phyloP scores from a whole-genome alignment of 2,888 invertebrate genomes.

The Andrena chrysosceles region DNA sequence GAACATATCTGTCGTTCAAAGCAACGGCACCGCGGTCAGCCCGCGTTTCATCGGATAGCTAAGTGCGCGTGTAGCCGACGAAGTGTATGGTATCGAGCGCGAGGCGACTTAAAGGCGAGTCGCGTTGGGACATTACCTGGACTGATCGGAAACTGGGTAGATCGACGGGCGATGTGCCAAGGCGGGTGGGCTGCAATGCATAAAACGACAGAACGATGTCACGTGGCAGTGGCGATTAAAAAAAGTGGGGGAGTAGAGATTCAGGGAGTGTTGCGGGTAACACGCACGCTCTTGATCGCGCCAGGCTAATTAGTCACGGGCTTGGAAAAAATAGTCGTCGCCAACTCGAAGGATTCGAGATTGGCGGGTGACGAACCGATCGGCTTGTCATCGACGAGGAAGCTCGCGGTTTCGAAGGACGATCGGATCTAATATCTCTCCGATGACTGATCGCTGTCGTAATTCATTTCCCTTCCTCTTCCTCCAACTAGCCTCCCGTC shows the following conservation, averaged over 20 bases:
- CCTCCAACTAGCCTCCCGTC: not conserved
- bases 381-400: conserved; percentile 21
- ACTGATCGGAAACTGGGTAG: conserved; percentile 82
- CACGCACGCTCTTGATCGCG: conserved; percentile 58
- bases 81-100: conserved; percentile 49
- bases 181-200: conserved; percentile 80
- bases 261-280: not conserved
- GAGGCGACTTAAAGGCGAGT: conserved; percentile 64
- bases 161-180: conserved; percentile 83
- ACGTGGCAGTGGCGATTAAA: conserved; percentile 78
- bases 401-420: conserved; percentile 54
- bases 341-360: conserved; percentile 23
- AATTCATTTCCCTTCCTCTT: not conserved
- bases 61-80: conserved; percentile 47
- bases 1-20: conserved; percentile 57
- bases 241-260: conserved; percentile 39
- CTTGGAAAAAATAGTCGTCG: conserved; percentile 63
- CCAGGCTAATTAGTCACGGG: conserved; percentile 68
- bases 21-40: conserved; percentile 55
- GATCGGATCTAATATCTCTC: conserved; percentile 36
- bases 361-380: conserved; percentile 38
- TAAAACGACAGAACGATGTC: conserved; percentile 80
- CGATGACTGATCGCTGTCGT: conserved; percentile 25
- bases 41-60: conserved; percentile 50
- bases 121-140: conserved; percentile 82